Base-by-base conservation (phyloP, 2,888 invertebrate genomes). In the Scrobipalpa atriplicella region DNA sequence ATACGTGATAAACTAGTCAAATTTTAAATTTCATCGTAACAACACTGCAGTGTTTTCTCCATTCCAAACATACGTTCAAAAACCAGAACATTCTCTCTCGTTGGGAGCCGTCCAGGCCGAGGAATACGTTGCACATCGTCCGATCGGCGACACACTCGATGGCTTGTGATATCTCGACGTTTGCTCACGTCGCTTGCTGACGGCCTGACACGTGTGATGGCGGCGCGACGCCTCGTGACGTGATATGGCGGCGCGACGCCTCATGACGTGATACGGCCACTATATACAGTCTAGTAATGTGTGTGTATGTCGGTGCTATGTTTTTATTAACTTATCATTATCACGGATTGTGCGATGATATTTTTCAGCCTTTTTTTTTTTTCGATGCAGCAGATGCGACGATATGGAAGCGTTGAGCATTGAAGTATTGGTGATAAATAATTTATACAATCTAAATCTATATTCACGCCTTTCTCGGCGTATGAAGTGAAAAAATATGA, bases 281-380 rank as follows among this genome's bases (percentile, higher is more conserved):
- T 56, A 56, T 56, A 43, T 62, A 62, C 54, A 36, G 29, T 19
- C 16, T 66, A 54, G 19, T 56, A 13, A 18, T 58, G 58, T 58
- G 58, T 52, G 52, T 58, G 6, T 29, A 38, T 58, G 38, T 58
- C 16, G 29, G 38, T 58, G 38, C 38, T 58, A 58, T 36, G 54
- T 56, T 29, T 58, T 58, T 13, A n/a, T 58, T 36, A 18, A 18
- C n/a, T 52, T 52, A 52, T 19, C 3, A 54, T 19, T 21, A 21
- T 9, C 19, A 19, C 19, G 10, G 9, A 16, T 10, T 10, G 3
- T 21, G 21, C 11, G 19, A 13, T 56, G 54, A 54, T 21, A 52
- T 19, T 52, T 56, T 29, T 7, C n/a, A n/a, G 47, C 2, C n/a
- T 43, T 43, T 3, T 47, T 16, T 16, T 21, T 0, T 5, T 18